Conservation (phyloP, 2,797 vertebrate genomes). For the Sebastolobus alascanus region DNA sequence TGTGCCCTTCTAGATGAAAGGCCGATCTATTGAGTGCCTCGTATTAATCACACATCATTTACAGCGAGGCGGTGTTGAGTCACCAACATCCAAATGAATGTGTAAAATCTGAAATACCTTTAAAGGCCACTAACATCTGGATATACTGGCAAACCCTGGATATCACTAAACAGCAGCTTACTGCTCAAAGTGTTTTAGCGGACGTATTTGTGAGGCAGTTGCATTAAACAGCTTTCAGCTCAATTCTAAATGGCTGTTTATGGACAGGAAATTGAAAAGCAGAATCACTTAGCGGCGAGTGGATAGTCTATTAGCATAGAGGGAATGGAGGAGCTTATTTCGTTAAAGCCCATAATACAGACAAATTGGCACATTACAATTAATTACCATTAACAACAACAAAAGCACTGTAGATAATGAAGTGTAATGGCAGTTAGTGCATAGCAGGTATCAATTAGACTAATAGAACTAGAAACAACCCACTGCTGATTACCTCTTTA, state of each 20-base stretch:
- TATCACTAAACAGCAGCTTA: slow-evolving; percentile 23
- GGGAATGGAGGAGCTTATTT: slow-evolving; percentile 66
- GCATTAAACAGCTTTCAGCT: slow-evolving; percentile 51
- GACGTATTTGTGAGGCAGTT: slow-evolving; percentile 32
- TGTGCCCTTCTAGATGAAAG: neutral
- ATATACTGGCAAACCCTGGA: neutral
- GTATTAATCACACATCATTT: slow-evolving; percentile 4
- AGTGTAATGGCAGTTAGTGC: slow-evolving; percentile 70
- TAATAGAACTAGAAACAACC: slow-evolving; percentile 57
- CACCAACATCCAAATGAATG: slow-evolving; percentile 4
- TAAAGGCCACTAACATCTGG: slow-evolving; percentile 6
- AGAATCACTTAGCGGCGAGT: slow-evolving; percentile 64
- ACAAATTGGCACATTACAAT: slow-evolving; percentile 77
- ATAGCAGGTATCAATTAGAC: slow-evolving; percentile 73
- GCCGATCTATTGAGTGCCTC: neutral
- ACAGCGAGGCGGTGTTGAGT: slow-evolving; percentile 3
- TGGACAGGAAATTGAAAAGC: slow-evolving; percentile 70
- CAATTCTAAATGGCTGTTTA: slow-evolving; percentile 63
- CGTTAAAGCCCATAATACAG: slow-evolving; percentile 73
- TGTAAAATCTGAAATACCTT: slow-evolving; percentile 14
- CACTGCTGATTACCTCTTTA: slow-evolving; percentile 63
- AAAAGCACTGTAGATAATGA: slow-evolving; percentile 73
- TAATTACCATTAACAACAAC: slow-evolving; percentile 75
- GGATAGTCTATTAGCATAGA: slow-evolving; percentile 70
- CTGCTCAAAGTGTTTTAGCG: slow-evolving; percentile 19